phyloP scores from a whole-genome alignment of 2,797 vertebrate species.

The Tenualosa ilisha region DNA sequence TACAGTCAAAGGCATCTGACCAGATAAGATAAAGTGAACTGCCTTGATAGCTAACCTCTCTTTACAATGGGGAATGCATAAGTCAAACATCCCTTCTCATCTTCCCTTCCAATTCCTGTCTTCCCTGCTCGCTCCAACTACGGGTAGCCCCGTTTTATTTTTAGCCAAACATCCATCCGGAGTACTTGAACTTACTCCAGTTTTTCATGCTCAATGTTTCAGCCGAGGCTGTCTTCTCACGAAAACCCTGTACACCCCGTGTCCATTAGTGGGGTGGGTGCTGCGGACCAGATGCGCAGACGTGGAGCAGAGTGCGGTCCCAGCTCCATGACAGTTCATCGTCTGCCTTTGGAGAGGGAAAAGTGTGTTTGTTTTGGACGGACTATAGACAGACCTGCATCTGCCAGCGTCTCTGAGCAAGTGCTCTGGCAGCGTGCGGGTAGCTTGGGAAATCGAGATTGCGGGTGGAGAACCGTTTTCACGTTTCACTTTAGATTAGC shows the following conservation, averaged over 20 bases:
- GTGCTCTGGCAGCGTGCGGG: constrained; percentile 53
- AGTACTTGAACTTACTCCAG: constrained; percentile 45
- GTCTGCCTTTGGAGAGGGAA: constrained; percentile 59
- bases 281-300: constrained; percentile 63
- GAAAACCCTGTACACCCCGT: constrained; percentile 35
- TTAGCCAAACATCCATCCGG: constrained; percentile 19
- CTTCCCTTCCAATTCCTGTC: not conserved
- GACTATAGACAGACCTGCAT: constrained; percentile 56
- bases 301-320: constrained; percentile 49
- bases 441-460: constrained; percentile 56
- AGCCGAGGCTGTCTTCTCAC: constrained; percentile 50
- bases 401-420: constrained; percentile 66
- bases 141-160: constrained; percentile 20
- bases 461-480: constrained; percentile 51
- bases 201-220: constrained; percentile 52
- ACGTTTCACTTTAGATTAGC: constrained; percentile 60
- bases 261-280: constrained; percentile 46
- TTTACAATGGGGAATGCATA: not conserved
- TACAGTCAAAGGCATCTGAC: not conserved
- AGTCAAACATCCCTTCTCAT: not conserved
- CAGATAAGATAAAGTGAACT: not conserved
- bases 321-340: constrained; percentile 60
- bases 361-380: constrained; percentile 72
- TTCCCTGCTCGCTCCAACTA: not conserved
- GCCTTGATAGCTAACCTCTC: not conserved